phyloP scores from a whole-genome alignment of 1,140 invertebrate species.

The Conus ventricosus region DNA sequence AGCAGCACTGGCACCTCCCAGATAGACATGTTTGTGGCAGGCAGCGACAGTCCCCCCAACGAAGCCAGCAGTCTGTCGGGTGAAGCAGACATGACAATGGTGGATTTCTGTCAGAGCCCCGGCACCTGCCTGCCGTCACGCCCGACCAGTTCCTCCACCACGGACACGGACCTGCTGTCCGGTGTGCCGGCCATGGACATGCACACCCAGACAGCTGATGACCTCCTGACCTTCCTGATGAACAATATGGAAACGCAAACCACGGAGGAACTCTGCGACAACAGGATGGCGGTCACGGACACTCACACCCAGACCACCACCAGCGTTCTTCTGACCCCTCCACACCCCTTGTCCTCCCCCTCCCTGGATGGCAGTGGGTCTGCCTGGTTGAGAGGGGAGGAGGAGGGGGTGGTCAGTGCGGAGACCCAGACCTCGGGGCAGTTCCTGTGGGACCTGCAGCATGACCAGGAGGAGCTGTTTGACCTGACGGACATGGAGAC shows the following conservation, averaged over 20 bases:
- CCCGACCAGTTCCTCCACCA: not conserved
- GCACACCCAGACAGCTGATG: constrained; percentile 43
- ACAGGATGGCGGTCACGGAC: constrained; percentile 23
- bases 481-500: constrained; percentile 38
- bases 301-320: constrained; percentile 37
- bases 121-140: not conserved
- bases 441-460: not conserved
- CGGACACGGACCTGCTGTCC: not conserved
- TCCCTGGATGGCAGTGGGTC: not conserved
- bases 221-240: constrained; percentile 40
- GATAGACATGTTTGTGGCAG: too few species aligned
- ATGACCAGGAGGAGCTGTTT: constrained; percentile 22
- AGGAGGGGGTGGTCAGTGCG: constrained; percentile 11
- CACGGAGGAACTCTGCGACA: constrained; percentile 27
- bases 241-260: constrained; percentile 47
- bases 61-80: not conserved
- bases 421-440: constrained; percentile 34
- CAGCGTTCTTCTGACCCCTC: not conserved
- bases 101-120: not conserved
- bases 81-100: not conserved
- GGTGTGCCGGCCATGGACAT: constrained; percentile 30
- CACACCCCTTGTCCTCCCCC: not conserved
- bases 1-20: not conserved
- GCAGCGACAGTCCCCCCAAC: too few species aligned
- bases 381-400: too few species aligned